A percentile compares a stretch with the other conserved stretches of the same genome.
Conservation (phyloP, 1,140 invertebrate species). For the Drosophila chauvacae region DNA sequence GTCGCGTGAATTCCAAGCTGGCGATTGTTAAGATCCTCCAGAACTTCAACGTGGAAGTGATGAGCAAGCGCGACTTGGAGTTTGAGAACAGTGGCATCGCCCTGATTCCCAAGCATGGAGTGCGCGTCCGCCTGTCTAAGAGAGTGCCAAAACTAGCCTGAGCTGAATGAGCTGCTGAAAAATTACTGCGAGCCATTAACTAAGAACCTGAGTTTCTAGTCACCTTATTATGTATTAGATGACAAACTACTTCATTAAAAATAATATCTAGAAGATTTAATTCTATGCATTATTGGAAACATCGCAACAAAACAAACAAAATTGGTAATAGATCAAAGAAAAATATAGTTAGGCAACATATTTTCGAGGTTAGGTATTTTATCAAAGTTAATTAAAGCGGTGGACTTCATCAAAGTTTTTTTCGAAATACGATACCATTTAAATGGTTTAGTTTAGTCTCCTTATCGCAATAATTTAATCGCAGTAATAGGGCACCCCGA, state of each 20-base stretch:
- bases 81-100: conserved; percentile 56
- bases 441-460: conserved; percentile 2
- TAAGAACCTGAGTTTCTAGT: not conserved
- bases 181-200: not conserved
- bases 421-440: conserved; percentile 1
- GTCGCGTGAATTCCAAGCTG: conserved; percentile 61
- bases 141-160: conserved; percentile 9
- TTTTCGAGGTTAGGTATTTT: not conserved
- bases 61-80: conserved; percentile 53
- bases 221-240: not conserved
- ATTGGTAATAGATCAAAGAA: not conserved
- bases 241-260: not conserved
- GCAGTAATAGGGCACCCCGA: not conserved
- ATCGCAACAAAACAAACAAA: too few relatives aligned
- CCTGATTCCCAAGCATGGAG: conserved; percentile 62
- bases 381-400: not conserved
- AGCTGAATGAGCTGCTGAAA: not conserved
- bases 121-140: conserved; percentile 66
- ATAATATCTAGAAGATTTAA: not conserved
- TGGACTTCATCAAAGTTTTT: not conserved
- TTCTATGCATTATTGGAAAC: not conserved
- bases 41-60: conserved; percentile 64
- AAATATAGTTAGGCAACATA: not conserved
- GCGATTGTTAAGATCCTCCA: conserved; percentile 67
- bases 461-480: conserved; percentile 25